Percentiles rank a stretch among this genome's conserved stretches.
Evolutionary conservation across 2,888 invertebrate species (phyloP).

Genomic region (Nebria salina): DNA sequence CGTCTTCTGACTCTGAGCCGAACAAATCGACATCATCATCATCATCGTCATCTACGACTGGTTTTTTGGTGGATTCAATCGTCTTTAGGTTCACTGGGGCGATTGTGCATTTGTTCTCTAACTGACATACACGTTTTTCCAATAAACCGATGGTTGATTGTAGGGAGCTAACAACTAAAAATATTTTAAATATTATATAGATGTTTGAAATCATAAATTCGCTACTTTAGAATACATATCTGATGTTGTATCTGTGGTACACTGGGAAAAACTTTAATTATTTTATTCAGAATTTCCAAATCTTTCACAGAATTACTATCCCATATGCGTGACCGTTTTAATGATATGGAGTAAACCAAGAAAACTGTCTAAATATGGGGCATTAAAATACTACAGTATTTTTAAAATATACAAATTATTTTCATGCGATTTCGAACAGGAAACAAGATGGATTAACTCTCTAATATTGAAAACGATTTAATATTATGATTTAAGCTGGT

Average conservation of each 20-base stretch:
- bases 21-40: constrained; percentile 85
- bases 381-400: too few species aligned
- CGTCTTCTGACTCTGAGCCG: constrained; percentile 82
- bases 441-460: too few species aligned
- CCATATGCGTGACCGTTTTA: neutral
- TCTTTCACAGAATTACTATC: neutral
- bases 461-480: too few species aligned
- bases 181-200: constrained; percentile 21
- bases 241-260: neutral
- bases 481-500: too few species aligned
- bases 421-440: too few species aligned
- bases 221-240: neutral
- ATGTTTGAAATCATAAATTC: neutral
- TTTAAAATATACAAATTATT: too few species aligned
- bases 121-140: constrained; percentile 51
- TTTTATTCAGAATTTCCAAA: neutral
- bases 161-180: constrained; percentile 53
- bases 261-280: neutral
- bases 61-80: constrained; percentile 44
- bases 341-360: neutral
- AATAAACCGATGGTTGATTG: constrained; percentile 51
- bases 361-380: neutral
- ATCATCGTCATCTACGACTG: constrained; percentile 71
- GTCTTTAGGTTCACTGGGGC: constrained; percentile 50
- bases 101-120: constrained; percentile 57